These are phyloP conservation scores for Agelastica alni DNA, from an alignment of 2,888 invertebrate species.

Conservation along the genomic window DNA sequence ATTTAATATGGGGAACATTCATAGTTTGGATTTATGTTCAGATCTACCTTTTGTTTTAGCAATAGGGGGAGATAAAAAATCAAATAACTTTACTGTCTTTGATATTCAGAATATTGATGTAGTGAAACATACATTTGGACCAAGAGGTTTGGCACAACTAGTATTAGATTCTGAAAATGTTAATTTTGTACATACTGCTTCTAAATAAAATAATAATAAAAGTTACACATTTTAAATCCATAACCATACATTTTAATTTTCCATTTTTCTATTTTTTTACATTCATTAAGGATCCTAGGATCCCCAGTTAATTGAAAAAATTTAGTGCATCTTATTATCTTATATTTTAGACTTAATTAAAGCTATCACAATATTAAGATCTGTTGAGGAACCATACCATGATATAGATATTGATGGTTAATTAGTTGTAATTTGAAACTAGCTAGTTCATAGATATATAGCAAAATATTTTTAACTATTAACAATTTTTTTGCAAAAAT, in stretches of 20 bases:
- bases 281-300: too few relatives aligned
- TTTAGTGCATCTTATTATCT: too few relatives aligned
- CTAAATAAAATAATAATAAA: too few relatives aligned
- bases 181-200: background rate
- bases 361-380: too few relatives aligned
- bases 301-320: too few relatives aligned
- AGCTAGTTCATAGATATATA: too few relatives aligned
- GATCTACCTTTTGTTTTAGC: slow-evolving; percentile 82
- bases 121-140: slow-evolving; percentile 58
- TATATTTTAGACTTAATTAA: too few relatives aligned
- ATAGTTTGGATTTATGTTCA: slow-evolving; percentile 76
- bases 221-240: background rate
- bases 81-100: slow-evolving; percentile 71
- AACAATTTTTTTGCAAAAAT: too few relatives aligned
- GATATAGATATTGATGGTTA: too few relatives aligned
- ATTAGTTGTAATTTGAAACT: too few relatives aligned
- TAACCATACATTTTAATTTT: background rate
- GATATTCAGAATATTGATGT: slow-evolving; percentile 64
- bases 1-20: slow-evolving; percentile 71
- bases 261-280: background rate
- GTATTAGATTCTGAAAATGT: slow-evolving; percentile 31
- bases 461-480: too few relatives aligned
- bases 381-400: too few relatives aligned
- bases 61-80: slow-evolving; percentile 83
- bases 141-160: slow-evolving; percentile 53